Evolutionary conservation across 2,113 vertebrate species (phyloP).

Genomic region (Syngnathoides biaculeatus): DNA sequence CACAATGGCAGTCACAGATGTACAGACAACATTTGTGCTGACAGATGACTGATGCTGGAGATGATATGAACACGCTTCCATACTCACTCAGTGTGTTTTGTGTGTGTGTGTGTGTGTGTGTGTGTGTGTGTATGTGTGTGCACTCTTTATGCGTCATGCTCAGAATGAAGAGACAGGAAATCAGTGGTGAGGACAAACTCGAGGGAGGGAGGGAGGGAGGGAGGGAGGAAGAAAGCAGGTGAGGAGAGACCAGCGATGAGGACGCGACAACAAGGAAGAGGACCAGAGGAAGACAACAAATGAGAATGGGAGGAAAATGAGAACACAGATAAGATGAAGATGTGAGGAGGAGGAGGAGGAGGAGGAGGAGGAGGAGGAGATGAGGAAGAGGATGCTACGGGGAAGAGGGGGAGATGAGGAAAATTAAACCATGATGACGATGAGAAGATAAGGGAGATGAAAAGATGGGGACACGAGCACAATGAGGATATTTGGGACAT

Average conservation of each 20-base stretch:
- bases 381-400: not conserved
- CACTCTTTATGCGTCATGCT: not conserved
- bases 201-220: not conserved
- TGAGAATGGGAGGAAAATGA: not conserved
- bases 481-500: not conserved
- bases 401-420: not conserved
- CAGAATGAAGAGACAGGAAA: slow-evolving; percentile 7
- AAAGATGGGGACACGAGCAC: not conserved
- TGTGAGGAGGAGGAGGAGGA: not conserved
- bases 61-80: slow-evolving; percentile 53
- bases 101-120: slow-evolving; percentile 13
- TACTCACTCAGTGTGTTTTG: slow-evolving; percentile 16
- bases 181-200: not conserved
- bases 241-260: not conserved
- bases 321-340: not conserved
- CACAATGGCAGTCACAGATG: slow-evolving; percentile 43
- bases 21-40: slow-evolving; percentile 61
- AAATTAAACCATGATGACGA: not conserved
- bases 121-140: slow-evolving; percentile 17
- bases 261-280: not conserved
- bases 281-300: not conserved
- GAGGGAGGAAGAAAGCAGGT: not conserved
- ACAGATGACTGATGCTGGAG: slow-evolving; percentile 63
- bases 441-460: not conserved
- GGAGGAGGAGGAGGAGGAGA: not conserved